Evolutionary conservation across 2,113 vertebrate species (phyloP), one percentile per base, ranked within the genome.

Genomic region (Egretta garzetta): DNA sequence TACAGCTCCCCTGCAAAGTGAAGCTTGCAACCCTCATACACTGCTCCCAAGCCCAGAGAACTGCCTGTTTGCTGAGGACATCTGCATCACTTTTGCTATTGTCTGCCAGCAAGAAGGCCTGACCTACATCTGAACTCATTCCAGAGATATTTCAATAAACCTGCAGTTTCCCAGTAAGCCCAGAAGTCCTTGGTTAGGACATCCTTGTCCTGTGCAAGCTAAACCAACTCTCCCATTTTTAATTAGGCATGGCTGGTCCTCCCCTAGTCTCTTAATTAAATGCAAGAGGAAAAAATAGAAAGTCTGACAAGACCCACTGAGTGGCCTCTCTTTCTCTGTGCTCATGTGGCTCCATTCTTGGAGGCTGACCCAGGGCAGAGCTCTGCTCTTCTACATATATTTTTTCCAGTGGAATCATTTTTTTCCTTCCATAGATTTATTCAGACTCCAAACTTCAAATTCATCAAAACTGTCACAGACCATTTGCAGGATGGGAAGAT

Each of bases 401-500:
- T 89, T 43, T 93, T 93, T 72, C 83, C 62, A 91, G 56, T 79
- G 56, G 45, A 90, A 86, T 49, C 55, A 30, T 19, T 74, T 80
- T 91, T 73, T 75, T 28, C 45, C 18, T 96, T 76, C 58, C 9
- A 2, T 64, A 71, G 64, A 56, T 84, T 95, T 88, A 93, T 93
- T 96, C 97, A 95, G 81, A 26, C 77, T 80, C 63, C 79, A 88
- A 94, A 96, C 86, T 95, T 91, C 93, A 94, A 96, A 96, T 96
- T 94, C 94, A 97, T 95, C 95, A 95, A 35, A 97, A 96, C 90
- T 97, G 97, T 96, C 97, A 97, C 0, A 1, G 88, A 12, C 76
- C 83, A 97, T 97, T 98, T 98, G 95, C 88, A 81, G 91, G 83
- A 91, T 86, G 91, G 88, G 97, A 92, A 94, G 93, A 94, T 80